A percentile compares a stretch with the other conserved stretches of the same genome.
Evolutionary conservation across 2,797 vertebrate species (phyloP).

Genomic region (Aselliscus stoliczkanus): DNA sequence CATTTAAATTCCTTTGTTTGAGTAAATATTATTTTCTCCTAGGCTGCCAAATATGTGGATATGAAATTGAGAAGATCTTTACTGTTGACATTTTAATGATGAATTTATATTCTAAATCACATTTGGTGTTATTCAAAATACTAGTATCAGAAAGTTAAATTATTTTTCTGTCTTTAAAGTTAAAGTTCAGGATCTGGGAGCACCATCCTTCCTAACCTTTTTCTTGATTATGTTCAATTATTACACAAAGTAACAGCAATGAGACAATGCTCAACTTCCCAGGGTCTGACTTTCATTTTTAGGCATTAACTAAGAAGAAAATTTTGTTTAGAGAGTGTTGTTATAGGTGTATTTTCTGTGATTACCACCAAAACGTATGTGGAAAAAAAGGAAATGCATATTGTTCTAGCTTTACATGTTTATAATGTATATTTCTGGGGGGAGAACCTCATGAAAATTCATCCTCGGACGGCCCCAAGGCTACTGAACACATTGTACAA

Average conservation of each 20-base stretch:
- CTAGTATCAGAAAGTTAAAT: background rate
- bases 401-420: background rate
- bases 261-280: background rate
- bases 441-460: constrained; percentile 27
- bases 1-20: background rate
- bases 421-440: background rate
- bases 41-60: background rate
- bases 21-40: constrained; percentile 16
- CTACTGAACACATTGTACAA: background rate
- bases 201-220: background rate
- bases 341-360: background rate
- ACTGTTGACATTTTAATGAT: background rate
- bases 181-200: background rate
- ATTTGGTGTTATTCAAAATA: background rate
- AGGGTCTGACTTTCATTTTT: background rate
- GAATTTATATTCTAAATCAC: background rate
- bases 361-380: background rate
- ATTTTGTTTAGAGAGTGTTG: background rate
- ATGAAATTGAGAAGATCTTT: background rate
- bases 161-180: background rate
- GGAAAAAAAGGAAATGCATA: background rate
- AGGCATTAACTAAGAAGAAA: background rate
- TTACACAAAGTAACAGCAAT: background rate
- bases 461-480: background rate
- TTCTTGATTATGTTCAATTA: background rate